Evolutionary conservation across 2,797 vertebrate species (phyloP).

Genomic region (Saxicola maurus): DNA sequence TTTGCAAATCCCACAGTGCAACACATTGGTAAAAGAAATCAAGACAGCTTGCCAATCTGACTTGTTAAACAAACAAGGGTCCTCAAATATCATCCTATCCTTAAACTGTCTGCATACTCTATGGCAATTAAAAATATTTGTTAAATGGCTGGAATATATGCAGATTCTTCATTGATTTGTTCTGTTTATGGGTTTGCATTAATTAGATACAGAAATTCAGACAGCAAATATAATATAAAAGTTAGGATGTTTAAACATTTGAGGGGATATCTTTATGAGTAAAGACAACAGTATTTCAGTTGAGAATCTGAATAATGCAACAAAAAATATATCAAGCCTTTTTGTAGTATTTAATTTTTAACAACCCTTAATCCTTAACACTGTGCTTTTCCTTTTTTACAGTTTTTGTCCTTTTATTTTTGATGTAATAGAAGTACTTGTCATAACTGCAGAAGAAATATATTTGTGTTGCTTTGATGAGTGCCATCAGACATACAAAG

Average conservation of each 20-base stretch:
- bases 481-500: not conserved
- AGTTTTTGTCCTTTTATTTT: not conserved
- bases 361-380: not conserved
- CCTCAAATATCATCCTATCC: not conserved
- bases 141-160: not conserved
- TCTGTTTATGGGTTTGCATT: not conserved
- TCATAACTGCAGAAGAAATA: not conserved
- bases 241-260: not conserved
- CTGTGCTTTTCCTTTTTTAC: not conserved
- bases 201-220: not conserved
- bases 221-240: not conserved
- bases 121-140: not conserved
- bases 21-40: not conserved
- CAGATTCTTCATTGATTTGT: not conserved
- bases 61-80: not conserved
- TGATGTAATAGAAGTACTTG: not conserved
- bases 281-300: not conserved
- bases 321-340: not conserved
- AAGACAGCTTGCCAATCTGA: not conserved
- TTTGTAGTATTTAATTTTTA: not conserved
- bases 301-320: not conserved
- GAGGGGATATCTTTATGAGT: rapidly evolving
- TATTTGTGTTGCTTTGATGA: not conserved
- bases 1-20: not conserved
- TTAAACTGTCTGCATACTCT: not conserved